Evolutionary conservation across 2,113 vertebrate genomes (phyloP).

Genomic region (Elanoides forficatus): DNA sequence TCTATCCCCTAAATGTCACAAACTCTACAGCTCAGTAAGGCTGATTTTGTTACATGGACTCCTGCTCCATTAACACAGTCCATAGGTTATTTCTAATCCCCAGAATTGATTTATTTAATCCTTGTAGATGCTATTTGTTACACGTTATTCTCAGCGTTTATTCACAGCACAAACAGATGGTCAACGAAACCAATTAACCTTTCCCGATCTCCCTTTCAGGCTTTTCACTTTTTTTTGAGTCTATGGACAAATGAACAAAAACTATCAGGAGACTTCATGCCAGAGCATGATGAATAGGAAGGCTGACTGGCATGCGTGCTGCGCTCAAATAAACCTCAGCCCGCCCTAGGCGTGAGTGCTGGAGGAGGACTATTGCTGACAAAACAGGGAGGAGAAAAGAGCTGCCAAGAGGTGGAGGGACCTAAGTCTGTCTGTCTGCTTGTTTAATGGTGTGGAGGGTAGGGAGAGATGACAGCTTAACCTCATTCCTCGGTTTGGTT

Average conservation of each 20-base stretch:
- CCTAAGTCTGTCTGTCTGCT: not conserved
- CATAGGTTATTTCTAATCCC: constrained; percentile 66
- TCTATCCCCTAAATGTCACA: constrained; percentile 14
- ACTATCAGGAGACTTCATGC: constrained; percentile 57
- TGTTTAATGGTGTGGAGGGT: not conserved
- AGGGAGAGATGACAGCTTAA: not conserved
- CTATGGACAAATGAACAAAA: constrained; percentile 64
- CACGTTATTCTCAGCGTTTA: constrained; percentile 55
- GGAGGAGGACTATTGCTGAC: not conserved
- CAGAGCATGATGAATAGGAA: constrained; percentile 66
- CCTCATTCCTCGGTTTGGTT: not conserved
- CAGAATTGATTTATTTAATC: constrained; percentile 70
- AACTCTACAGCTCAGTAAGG: not conserved
- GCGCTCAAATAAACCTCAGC: not conserved
- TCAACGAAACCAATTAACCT: constrained; percentile 86
- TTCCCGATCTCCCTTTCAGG: constrained; percentile 64
- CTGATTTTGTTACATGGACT: constrained; percentile 49
- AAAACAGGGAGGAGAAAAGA: not conserved
- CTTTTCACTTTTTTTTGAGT: constrained; percentile 51
- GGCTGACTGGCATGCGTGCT: not conserved
- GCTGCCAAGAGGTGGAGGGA: not conserved
- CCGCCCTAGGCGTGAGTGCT: not conserved
- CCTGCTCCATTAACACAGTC: constrained; percentile 70
- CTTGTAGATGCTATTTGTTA: constrained; percentile 67
- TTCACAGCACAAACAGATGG: constrained; percentile 81